These are phyloP conservation scores for Drosophila parvula DNA, from an alignment of 1,140 invertebrate genomes.

Conservation along the genomic window DNA sequence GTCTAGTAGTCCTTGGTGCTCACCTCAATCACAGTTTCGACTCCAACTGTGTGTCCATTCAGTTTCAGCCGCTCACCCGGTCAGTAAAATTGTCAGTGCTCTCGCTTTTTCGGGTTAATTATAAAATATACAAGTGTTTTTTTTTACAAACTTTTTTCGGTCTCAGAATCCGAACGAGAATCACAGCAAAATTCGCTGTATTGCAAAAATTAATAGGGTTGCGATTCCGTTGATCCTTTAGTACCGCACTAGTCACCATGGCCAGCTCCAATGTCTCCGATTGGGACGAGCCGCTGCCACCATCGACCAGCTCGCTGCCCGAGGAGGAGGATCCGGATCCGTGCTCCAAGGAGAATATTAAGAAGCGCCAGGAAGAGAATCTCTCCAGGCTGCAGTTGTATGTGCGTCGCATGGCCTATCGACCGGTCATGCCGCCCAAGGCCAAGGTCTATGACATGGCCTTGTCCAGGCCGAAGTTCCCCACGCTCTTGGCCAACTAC, in stretches of 20 bases:
- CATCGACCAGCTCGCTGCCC: conserved; percentile 38
- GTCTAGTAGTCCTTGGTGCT: conserved; percentile 2
- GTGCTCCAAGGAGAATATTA: conserved; percentile 58
- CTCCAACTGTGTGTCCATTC: not conserved
- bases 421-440: conserved; percentile 65
- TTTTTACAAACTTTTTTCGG: not conserved
- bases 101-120: conserved; percentile 1
- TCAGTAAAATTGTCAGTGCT: conserved; percentile 29
- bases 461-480: conserved; percentile 54
- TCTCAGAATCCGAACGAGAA: not conserved
- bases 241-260: conserved; percentile 27
- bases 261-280: conserved; percentile 68
- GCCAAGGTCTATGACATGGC: conserved; percentile 54
- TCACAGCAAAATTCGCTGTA: conserved; percentile 34
- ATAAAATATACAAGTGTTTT: not conserved
- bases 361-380: conserved; percentile 58
- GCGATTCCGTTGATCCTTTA: not conserved
- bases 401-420: conserved; percentile 72
- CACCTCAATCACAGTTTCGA: not conserved
- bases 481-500: conserved; percentile 50
- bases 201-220: conserved; percentile 24
- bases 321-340: conserved; percentile 60
- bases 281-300: conserved; percentile 72
- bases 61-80: not conserved
- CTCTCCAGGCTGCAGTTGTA: conserved; percentile 65